Conservation (phyloP, 1,140 invertebrate genomes). For the Ceratitis capitata region DNA sequence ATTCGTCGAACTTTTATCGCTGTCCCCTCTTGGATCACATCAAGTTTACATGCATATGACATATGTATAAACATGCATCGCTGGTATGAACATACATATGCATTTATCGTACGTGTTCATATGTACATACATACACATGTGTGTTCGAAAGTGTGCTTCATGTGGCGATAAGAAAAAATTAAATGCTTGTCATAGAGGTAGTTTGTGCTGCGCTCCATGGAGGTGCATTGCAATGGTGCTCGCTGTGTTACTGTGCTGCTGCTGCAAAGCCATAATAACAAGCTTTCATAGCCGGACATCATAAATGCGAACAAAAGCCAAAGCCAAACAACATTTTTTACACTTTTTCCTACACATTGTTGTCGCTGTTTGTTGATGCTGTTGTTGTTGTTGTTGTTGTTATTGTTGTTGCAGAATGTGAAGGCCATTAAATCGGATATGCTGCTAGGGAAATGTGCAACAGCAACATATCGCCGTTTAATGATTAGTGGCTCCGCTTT, state of each 20-base stretch:
- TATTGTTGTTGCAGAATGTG: background rate
- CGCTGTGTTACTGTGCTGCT: no score
- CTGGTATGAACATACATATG: background rate
- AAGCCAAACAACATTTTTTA: background rate
- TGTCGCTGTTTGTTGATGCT: no score
- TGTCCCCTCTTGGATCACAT: no score
- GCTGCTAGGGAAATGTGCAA: background rate
- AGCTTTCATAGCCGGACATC: slow-evolving; percentile 33
- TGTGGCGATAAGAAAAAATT: slow-evolving; percentile 29
- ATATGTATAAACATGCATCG: no score
- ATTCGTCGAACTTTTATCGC: background rate
- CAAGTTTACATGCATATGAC: background rate
- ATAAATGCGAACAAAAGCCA: slow-evolving; percentile 25
- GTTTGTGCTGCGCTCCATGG: background rate
- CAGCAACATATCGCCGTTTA: background rate
- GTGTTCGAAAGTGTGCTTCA: background rate
- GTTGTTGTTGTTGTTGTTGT: background rate
- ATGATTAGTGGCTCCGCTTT: background rate
- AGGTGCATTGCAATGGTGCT: background rate
- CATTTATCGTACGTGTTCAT: background rate
- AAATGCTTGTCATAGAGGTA: slow-evolving; percentile 19
- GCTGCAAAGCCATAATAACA: slow-evolving; percentile 25
- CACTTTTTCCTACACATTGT: background rate
- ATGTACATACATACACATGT: background rate
- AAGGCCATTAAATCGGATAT: slow-evolving; percentile 30